These are phyloP conservation scores for Muscicapa striata DNA, from an alignment of 2,797 vertebrate species.

Conservation along the genomic window DNA sequence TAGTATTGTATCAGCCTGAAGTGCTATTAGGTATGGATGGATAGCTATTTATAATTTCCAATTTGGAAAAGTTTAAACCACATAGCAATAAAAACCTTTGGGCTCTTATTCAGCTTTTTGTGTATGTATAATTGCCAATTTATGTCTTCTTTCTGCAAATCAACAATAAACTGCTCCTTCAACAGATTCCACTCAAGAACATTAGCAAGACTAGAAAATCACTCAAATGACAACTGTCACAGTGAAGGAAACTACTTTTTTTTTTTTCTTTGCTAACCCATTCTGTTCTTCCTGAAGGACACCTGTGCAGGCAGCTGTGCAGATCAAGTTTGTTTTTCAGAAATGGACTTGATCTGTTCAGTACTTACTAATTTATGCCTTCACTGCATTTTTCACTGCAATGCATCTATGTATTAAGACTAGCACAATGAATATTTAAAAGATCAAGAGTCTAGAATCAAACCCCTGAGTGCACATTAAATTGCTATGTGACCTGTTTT, in stretches of 20 bases:
- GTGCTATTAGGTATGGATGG: background rate
- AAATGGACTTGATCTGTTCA: background rate
- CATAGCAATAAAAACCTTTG: background rate
- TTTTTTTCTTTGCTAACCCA: background rate
- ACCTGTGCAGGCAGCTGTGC: background rate
- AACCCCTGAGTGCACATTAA: background rate
- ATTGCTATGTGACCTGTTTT: constrained; percentile 2
- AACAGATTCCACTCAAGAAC: background rate
- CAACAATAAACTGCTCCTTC: background rate
- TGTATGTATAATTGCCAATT: background rate
- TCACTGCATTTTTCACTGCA: background rate
- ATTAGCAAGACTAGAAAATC: background rate
- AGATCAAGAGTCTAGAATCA: background rate
- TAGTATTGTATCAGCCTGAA: background rate
- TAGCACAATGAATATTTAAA: constrained; percentile 44
- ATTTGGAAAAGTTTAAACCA: background rate
- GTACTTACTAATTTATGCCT: constrained; percentile 22
- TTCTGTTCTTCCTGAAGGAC: background rate
- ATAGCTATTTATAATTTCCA: background rate
- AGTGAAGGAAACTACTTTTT: background rate
- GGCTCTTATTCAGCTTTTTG: background rate
- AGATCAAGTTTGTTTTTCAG: background rate
- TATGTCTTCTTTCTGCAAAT: background rate
- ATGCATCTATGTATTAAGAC: background rate
- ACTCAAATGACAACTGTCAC: background rate